These are phyloP conservation scores for Trematomus bernacchii DNA, from an alignment of 2,797 vertebrate genomes.

Conservation along the genomic window DNA sequence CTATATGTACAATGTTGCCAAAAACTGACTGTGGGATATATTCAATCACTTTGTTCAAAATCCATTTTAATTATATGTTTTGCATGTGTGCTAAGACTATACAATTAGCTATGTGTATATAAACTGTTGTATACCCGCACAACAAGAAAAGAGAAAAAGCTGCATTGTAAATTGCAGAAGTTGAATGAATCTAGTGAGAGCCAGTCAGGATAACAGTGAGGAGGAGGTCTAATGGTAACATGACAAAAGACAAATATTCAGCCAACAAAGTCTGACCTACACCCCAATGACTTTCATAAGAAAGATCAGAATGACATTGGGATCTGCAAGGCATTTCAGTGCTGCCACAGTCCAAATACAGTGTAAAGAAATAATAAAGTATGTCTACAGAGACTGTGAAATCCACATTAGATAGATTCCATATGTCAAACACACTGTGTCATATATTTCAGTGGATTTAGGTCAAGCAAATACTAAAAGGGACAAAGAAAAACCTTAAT, in stretches of 20 bases:
- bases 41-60: neutral
- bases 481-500: slow-evolving; percentile 8
- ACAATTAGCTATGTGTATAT: neutral
- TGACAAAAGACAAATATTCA: neutral
- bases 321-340: slow-evolving; percentile 2
- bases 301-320: slow-evolving; percentile 2
- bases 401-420: neutral
- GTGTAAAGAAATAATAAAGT: slow-evolving; percentile 3
- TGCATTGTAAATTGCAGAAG: neutral
- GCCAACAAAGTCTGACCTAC: slow-evolving; percentile 1
- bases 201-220: neutral
- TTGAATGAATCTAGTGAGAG: neutral
- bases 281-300: slow-evolving; percentile 3
- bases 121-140: neutral
- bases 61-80: neutral
- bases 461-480: neutral
- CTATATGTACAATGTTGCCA: neutral
- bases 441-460: slow-evolving; percentile 4
- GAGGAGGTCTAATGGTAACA: neutral
- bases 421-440: neutral
- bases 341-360: slow-evolving; percentile 13
- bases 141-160: neutral
- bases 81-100: neutral
- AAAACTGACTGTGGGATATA: slow-evolving; percentile 6
- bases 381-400: slow-evolving; percentile 1